Base-by-base conservation (phyloP, 2,888 invertebrate species). In the Dicroscelio sp. region DNA sequence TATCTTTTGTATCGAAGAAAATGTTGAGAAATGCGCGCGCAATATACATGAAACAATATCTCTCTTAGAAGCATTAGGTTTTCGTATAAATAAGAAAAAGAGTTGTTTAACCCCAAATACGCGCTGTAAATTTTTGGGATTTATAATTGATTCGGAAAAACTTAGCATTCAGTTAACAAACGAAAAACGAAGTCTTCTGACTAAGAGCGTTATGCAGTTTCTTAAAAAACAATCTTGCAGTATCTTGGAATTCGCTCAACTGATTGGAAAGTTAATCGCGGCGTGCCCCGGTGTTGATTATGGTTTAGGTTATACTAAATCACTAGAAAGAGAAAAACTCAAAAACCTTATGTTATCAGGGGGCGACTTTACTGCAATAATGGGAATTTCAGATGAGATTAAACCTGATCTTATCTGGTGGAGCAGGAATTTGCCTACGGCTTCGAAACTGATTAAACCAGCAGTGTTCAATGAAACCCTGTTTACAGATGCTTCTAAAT, bases 261-360 rank as follows among this genome's bases (percentile, higher is more conserved):
- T 86, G 30, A 79, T 89, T 23, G 85, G 85, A 12, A 43, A 84
- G 55, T 27, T 89, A 20, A 67, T 80, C 14, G 52, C 85, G 27
- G 79, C 89, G 23, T 86, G 90, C n/a, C 60, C 86, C 0, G 86
- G 27, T 0, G 63, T 82, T 10, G 48, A 63, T n/a, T 86, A 90
- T 25, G 90, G 82, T 27, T 90, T 35, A 63, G 2, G 63, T 4
- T 78, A 90, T 65, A 76, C 65, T 4, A 90, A 83, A 33, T 14
- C 27, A 4, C n/a, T 90, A 33, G 83, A 90, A 83, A 67, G 83
- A 17, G 55, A 76, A 20, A 90, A 82, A 63, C 69, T 76, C 31
- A 65, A 60, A 10, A 63, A 65, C 4, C 60, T 86, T 20, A 5
- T 33, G 12, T 17, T 52, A 6, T 23, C 48, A 2, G 52, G n/a